Conservation (phyloP, 1,140 invertebrate species). For the Drosophila guanche region DNA sequence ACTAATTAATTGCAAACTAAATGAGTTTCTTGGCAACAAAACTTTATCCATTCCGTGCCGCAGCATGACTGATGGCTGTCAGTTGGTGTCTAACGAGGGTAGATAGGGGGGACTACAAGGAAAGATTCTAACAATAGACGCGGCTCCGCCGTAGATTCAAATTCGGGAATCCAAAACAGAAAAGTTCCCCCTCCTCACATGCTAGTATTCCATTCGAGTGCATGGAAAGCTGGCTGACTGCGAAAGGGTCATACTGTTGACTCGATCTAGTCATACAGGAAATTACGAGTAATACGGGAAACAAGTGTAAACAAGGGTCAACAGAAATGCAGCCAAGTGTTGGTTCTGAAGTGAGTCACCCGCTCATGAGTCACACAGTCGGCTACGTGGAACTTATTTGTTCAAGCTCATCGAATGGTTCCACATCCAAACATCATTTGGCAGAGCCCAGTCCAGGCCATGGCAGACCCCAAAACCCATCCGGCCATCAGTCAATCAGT, state of each 20-base stretch:
- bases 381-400: slow-evolving; percentile 29
- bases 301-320: not conserved
- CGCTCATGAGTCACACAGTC: slow-evolving; percentile 22
- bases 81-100: slow-evolving; percentile 7
- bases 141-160: not conserved
- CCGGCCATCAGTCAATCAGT: slow-evolving; percentile 5
- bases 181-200: slow-evolving; percentile 28
- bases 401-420: slow-evolving; percentile 8
- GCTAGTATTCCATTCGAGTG: slow-evolving; percentile 21
- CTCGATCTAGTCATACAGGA: slow-evolving; percentile 28
- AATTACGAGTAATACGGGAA: slow-evolving; percentile 16
- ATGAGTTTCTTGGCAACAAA: slow-evolving; percentile 64
- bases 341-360: slow-evolving; percentile 7
- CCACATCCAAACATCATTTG: not conserved
- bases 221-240: slow-evolving; percentile 10
- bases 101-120: no score
- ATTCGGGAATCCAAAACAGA: no score
- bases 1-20: slow-evolving; percentile 80
- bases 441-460: slow-evolving; percentile 4
- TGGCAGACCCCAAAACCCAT: slow-evolving; percentile 9
- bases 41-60: slow-evolving; percentile 45
- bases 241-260: slow-evolving; percentile 3
- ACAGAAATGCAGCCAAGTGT: not conserved
- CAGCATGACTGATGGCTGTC: slow-evolving; percentile 43
- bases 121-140: slow-evolving; percentile 10